Base-by-base conservation (phyloP, 2,888 invertebrate species). In the Protonemura montana region DNA sequence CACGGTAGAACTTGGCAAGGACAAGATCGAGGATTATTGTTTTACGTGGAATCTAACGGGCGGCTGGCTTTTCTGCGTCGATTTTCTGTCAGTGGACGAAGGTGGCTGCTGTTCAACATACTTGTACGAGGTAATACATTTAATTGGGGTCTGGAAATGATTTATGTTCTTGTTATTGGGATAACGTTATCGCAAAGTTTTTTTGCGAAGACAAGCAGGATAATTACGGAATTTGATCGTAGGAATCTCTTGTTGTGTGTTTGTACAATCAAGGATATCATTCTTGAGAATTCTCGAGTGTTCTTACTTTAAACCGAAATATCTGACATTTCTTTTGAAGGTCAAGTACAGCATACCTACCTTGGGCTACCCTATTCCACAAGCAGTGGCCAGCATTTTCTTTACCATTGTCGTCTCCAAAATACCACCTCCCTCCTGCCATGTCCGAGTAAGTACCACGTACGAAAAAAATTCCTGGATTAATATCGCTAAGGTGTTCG, bases 261-360 rank as follows among this genome's bases (percentile, higher is more conserved):
- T 7, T 41, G 6, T 7, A 41, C 13, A 41, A 41, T 41, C 41
- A 41, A 41, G n/a, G n/a, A n/a, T n/a, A n/a, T n/a, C n/a, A n/a
- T n/a, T n/a, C n/a, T n/a, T n/a, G n/a, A n/a, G n/a, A n/a, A n/a
- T n/a, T n/a, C n/a, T n/a, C n/a, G n/a, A n/a, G n/a, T n/a, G n/a
- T n/a, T n/a, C n/a, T n/a, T n/a, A n/a, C n/a, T n/a, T n/a, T n/a
- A n/a, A n/a, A n/a, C n/a, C n/a, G n/a, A n/a, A n/a, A n/a, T n/a
- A 35, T 35, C 35, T 10, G 35, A 35, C 10, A 59, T 59, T 89
- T 76, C 87, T 86, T 16, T 91, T 90, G 85, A 88, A 92, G 90
- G 91, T 90, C 13, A 89, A 90, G 82, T 93, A 91, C 90, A 91
- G 92, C 88, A 89, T 92, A 42, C 92, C 92, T 21, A 91, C 92